Evolutionary conservation across 2,797 vertebrate genomes (phyloP), one percentile per base, ranked within the genome.

Genomic region (Alcedo atthis): DNA sequence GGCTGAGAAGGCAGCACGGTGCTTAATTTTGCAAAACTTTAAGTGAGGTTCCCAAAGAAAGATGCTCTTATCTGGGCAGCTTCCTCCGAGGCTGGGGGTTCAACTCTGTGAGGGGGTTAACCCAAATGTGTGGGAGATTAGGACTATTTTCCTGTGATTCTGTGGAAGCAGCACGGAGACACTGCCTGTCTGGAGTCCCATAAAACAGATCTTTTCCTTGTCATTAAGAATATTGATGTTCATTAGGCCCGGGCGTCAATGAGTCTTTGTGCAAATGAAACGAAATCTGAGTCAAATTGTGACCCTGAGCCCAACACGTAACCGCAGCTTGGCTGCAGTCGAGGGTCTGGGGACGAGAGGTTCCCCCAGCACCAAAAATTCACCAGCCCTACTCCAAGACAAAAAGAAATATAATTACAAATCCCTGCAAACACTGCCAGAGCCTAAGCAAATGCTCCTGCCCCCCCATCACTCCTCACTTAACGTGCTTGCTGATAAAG

Each of bases 261-360:
- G 98, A 99, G 99, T 99, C 99, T 98, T 99, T 97, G 98, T 98
- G 98, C 98, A 97, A 99, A 99, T 98, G 97, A 98, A 98, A 98
- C 97, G 98, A 98, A 99, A 99, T 98, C 96, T 97, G 98, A 99
- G 98, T 98, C 98, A 98, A 96, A 97, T 98, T 98, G 98, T 98
- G 99, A 99, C 99, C 98, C 98, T 97, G 97, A 98, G 97, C 95
- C 97, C 97, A 97, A 94, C 70, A 55, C 26, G 61, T 10, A 94
- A 92, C 95, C 53, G 6, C 90, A 89, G 57, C 81, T 18, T 33
- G 75, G 73, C 85, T 91, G 58, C 54, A 57, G 3, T 21, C 18
- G 5, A 63, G 70, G 75, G 68, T 28, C 80, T 79, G 87, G 64
- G 54, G 81, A 89, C 0, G 0, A 86, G 70, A 79, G 49, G 46